phyloP scores from a whole-genome alignment of 2,797 vertebrate species.

The Hirundo rustica region DNA sequence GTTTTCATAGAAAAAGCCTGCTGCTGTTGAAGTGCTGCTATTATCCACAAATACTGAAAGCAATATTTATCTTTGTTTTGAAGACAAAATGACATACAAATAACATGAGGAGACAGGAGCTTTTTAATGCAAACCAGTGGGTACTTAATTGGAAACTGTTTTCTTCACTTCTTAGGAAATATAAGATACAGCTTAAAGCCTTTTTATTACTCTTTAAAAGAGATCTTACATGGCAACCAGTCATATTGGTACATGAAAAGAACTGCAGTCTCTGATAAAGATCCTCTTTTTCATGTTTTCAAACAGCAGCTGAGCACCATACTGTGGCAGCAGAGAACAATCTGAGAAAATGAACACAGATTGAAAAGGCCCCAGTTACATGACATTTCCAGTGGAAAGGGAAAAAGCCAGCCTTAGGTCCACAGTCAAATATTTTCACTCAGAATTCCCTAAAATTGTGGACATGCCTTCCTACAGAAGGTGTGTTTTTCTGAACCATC shows the following conservation, averaged over 20 bases:
- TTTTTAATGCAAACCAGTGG: constrained; percentile 12
- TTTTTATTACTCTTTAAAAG: constrained; percentile 21
- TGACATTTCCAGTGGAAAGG: constrained; percentile 23
- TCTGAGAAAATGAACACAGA: constrained; percentile 47
- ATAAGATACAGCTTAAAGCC: not conserved
- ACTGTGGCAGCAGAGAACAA: constrained; percentile 68
- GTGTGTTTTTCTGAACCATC: not conserved
- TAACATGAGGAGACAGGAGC: not conserved
- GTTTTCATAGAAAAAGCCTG: not conserved
- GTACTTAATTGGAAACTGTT: constrained; percentile 3
- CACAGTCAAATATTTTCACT: not conserved
- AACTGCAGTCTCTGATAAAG: constrained; percentile 19
- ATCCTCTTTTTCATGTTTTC: constrained; percentile 56
- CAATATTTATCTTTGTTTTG: constrained; percentile 27
- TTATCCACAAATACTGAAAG: not conserved
- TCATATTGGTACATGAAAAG: constrained; percentile 26
- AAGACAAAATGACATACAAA: not conserved
- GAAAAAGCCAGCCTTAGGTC: not conserved
- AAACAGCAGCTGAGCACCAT: constrained; percentile 64
- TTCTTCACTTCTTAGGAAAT: not conserved
- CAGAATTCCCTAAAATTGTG: not conserved
- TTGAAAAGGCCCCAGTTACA: constrained; percentile 52
- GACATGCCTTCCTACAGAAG: not conserved
- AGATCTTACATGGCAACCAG: not conserved
- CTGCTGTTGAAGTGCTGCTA: not conserved